phyloP scores from a whole-genome alignment of 2,797 vertebrate species.

The Pelochelys cantorii region DNA sequence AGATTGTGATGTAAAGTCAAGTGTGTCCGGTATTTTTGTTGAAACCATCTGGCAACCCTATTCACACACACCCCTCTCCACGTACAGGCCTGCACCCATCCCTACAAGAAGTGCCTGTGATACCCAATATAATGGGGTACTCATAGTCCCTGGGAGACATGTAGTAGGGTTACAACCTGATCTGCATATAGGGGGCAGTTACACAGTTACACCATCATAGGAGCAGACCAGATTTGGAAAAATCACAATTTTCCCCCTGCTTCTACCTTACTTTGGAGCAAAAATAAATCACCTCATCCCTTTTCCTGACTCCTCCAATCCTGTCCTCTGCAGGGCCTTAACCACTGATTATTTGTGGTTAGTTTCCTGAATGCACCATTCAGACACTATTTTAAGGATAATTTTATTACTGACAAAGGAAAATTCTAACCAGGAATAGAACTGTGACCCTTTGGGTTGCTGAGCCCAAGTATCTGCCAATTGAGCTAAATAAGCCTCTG shows the following conservation, averaged over 20 bases:
- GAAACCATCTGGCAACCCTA: too few species aligned
- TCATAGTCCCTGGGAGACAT: not conserved
- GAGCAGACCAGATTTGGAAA: not conserved
- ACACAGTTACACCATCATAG: not conserved
- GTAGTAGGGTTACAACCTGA: not conserved
- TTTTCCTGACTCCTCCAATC: not conserved
- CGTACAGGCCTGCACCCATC: not conserved
- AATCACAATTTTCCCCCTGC: not conserved
- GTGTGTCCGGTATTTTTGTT: too few species aligned
- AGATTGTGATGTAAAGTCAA: too few species aligned
- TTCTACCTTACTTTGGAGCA: not conserved
- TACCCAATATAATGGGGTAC: not conserved
- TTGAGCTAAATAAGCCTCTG: rapidly evolving
- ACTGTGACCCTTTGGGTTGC: not conserved
- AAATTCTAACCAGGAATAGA: not conserved
- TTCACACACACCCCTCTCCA: too few species aligned
- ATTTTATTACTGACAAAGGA: not conserved
- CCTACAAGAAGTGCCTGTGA: not conserved
- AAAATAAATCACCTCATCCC: not conserved
- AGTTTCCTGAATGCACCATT: not conserved
- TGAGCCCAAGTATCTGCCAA: rapidly evolving
- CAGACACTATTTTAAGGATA: not conserved
- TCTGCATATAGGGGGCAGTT: not conserved
- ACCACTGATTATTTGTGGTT: not conserved
- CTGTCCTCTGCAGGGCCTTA: rapidly evolving